Evolutionary conservation across 1,140 invertebrate species (phyloP).

Genomic region (Aphidius ervi): DNA sequence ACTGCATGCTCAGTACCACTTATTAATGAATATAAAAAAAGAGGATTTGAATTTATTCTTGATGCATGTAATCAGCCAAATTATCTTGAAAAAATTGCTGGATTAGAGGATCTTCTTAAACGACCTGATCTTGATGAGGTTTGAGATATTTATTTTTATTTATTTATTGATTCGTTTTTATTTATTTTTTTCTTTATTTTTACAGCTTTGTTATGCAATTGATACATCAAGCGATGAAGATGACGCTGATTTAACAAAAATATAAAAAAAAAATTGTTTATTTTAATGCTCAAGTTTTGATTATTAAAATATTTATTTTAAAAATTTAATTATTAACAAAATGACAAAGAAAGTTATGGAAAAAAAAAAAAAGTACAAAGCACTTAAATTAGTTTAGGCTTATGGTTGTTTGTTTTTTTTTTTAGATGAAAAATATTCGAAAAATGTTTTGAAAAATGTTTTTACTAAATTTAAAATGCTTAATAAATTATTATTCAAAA

Average conservation of each 20-base stretch:
- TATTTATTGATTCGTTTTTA: not conserved
- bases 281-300: too few species aligned
- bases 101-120: slow-evolving; percentile 71
- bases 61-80: slow-evolving; percentile 81
- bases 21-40: slow-evolving; percentile 61
- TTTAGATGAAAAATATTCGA: too few species aligned
- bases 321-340: too few species aligned
- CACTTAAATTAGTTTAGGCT: too few species aligned
- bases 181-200: slow-evolving; percentile 1
- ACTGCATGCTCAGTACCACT: slow-evolving; percentile 82
- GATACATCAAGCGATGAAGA: slow-evolving; percentile 42
- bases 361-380: too few species aligned
- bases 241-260: slow-evolving; percentile 13
- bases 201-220: slow-evolving; percentile 31
- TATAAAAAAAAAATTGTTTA: not conserved
- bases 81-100: slow-evolving; percentile 84
- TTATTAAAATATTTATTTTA: not conserved
- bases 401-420: too few species aligned
- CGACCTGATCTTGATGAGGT: slow-evolving; percentile 62
- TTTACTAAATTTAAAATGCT: too few species aligned
- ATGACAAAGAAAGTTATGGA: too few species aligned
- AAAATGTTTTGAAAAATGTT: too few species aligned
- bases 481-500: too few species aligned
- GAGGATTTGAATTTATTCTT: slow-evolving; percentile 75
- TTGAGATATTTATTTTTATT: not conserved